Percentiles rank a stretch among this genome's conserved stretches.
Evolutionary conservation across 2,113 vertebrate species (phyloP).

Genomic region (Gobius niger): DNA sequence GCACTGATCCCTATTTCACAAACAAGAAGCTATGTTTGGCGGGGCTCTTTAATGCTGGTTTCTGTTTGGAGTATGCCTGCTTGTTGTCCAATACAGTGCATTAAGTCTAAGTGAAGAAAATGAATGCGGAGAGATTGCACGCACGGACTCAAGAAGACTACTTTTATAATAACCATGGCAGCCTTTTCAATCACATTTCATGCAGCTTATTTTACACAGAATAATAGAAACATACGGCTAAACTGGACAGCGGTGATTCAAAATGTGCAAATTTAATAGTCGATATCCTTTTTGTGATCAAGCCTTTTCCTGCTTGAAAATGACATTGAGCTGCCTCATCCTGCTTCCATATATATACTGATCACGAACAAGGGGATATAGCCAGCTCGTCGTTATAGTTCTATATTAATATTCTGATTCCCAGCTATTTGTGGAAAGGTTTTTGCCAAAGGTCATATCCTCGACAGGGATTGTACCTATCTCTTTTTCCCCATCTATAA

Average conservation of each 20-base stretch:
- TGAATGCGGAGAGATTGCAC: conserved; percentile 66
- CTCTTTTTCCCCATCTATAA: neutral
- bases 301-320: too few relatives aligned
- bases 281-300: too few relatives aligned
- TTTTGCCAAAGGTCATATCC: neutral
- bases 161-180: conserved; percentile 27
- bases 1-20: conserved; percentile 50
- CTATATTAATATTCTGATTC: neutral
- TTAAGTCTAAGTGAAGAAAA: conserved; percentile 76
- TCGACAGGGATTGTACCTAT: neutral
- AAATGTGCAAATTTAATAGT: too few relatives aligned
- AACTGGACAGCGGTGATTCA: too few relatives aligned
- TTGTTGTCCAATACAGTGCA: conserved; percentile 70
- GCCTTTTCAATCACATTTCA: neutral
- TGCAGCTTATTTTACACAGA: too few relatives aligned
- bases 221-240: too few relatives aligned
- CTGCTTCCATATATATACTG: too few relatives aligned
- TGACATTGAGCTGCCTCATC: too few relatives aligned
- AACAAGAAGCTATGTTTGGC: conserved; percentile 60
- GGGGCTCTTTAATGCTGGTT: conserved; percentile 59
- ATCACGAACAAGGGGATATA: too few relatives aligned
- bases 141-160: conserved; percentile 37
- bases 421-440: neutral
- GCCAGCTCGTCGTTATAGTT: neutral
- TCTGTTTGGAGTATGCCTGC: conserved; percentile 62